These are phyloP conservation scores for Gari tellinella DNA, from an alignment of 2,888 invertebrate genomes.

Conservation along the genomic window DNA sequence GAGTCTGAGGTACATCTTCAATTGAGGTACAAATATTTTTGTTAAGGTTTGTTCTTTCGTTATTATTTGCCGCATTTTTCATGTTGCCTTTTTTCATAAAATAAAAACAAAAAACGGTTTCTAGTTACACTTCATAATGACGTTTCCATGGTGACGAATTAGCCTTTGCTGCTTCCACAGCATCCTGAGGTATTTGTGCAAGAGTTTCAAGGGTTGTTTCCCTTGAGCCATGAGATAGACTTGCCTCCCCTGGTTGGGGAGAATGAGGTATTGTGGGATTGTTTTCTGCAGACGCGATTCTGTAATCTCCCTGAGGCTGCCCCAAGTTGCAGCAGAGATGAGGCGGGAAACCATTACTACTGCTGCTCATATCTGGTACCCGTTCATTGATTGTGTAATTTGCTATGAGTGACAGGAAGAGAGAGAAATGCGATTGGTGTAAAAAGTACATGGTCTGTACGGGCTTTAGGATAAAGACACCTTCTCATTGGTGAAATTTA, in stretches of 20 bases:
- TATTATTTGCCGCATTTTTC: no score
- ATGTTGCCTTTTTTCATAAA: not conserved
- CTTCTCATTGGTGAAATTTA: no score
- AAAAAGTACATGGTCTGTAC: no score
- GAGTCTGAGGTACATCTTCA: no score
- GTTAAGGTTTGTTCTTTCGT: no score
- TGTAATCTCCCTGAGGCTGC: conserved; percentile 50
- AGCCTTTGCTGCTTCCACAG: conserved; percentile 17
- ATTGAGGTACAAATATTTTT: no score
- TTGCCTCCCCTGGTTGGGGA: conserved; percentile 27
- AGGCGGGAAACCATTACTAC: conserved; percentile 31
- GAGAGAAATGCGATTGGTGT: no score
- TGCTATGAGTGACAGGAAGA: no score
- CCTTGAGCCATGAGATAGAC: conserved; percentile 26
- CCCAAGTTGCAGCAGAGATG: conserved; percentile 23
- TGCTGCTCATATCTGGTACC: not conserved
- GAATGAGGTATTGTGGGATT: conserved; percentile 48
- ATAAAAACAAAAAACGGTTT: conserved; percentile 16
- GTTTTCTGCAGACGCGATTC: conserved; percentile 38
- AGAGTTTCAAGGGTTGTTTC: conserved; percentile 32
- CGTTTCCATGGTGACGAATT: conserved; percentile 28
- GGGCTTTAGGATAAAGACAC: no score
- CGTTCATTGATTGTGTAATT: not conserved
- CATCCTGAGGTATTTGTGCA: conserved; percentile 58
- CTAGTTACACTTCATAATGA: conserved; percentile 50